Evolutionary conservation across 2,797 vertebrate genomes (phyloP).

Genomic region (Stomatorhinus walkeri): DNA sequence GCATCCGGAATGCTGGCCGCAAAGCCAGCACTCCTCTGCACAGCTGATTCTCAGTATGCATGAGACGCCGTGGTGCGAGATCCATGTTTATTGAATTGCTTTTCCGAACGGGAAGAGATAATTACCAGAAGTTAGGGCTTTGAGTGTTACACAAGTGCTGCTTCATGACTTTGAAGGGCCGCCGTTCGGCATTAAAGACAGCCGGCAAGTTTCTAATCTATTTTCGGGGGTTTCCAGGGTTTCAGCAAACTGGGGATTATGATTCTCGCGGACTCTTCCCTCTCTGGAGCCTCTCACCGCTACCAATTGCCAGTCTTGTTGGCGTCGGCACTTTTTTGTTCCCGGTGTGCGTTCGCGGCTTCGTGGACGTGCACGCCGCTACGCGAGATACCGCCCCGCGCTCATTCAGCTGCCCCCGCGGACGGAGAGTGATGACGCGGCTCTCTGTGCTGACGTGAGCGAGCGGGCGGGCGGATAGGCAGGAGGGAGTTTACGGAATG

Average conservation of each 20-base stretch:
- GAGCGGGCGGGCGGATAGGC: not conserved
- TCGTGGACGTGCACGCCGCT: not conserved
- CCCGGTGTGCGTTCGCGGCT: not conserved
- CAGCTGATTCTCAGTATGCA: slow-evolving; percentile 56
- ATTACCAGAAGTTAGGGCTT: slow-evolving; percentile 64
- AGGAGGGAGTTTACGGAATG: not conserved
- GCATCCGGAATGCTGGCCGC: not conserved
- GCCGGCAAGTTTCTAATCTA: slow-evolving; percentile 66
- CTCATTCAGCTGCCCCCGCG: not conserved
- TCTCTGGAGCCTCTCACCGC: slow-evolving; percentile 27
- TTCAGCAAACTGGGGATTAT: slow-evolving; percentile 75
- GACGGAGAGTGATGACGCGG: not conserved
- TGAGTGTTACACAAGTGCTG: slow-evolving; percentile 71
- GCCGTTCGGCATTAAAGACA: slow-evolving; percentile 62
- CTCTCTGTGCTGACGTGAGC: not conserved
- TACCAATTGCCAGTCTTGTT: slow-evolving; percentile 45
- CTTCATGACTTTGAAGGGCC: slow-evolving; percentile 69
- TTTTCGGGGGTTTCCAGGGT: slow-evolving; percentile 68
- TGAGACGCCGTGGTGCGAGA: slow-evolving; percentile 44
- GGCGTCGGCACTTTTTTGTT: slow-evolving; percentile 57
- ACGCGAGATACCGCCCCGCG: not conserved
- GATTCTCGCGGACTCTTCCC: slow-evolving; percentile 63
- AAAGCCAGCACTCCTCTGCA: slow-evolving; percentile 28
- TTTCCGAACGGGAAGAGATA: slow-evolving; percentile 66
- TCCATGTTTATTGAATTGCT: slow-evolving; percentile 71